Evolutionary conservation across 2,888 invertebrate species (phyloP).

Genomic region (Cheilosia variabilis): DNA sequence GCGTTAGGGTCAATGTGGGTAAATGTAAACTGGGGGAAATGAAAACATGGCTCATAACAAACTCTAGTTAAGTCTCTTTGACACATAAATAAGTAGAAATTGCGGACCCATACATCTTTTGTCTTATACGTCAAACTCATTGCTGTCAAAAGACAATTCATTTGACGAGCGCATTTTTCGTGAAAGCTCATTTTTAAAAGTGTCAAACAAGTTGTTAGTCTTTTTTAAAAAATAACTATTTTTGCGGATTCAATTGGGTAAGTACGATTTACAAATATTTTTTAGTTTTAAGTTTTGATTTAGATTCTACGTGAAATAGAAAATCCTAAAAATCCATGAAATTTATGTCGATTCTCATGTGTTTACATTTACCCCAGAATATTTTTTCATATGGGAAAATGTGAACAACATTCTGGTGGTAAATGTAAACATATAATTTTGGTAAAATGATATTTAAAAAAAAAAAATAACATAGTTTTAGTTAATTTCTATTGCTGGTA

Average conservation of each 20-base stretch:
- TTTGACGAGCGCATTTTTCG: neutral
- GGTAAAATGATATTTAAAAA: no score
- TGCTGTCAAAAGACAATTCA: slow-evolving; percentile 10
- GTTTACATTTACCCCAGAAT: no score
- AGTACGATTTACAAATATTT: slow-evolving; percentile 36
- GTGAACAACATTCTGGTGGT: no score
- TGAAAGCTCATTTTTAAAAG: no score
- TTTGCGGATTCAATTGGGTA: neutral
- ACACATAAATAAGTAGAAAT: slow-evolving; percentile 27
- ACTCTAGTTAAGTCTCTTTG: slow-evolving; percentile 32
- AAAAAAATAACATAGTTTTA: no score
- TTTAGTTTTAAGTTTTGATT: slow-evolving; percentile 21
- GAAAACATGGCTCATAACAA: slow-evolving; percentile 34
- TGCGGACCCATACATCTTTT: slow-evolving; percentile 23
- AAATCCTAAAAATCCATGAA: neutral
- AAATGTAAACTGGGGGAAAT: slow-evolving; percentile 34
- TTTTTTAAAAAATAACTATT: no score
- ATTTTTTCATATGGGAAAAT: no score
- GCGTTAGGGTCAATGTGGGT: slow-evolving; percentile 11
- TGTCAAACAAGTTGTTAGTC: neutral
- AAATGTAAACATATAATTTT: no score
- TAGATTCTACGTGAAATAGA: slow-evolving; percentile 26
- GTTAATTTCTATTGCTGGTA: no score
- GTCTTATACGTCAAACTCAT: slow-evolving; percentile 26
- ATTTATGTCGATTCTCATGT: no score